Percentiles rank a stretch among this genome's conserved stretches.
Conservation (phyloP, 2,113 vertebrate species). For the Nyctereutes procyonoides region DNA sequence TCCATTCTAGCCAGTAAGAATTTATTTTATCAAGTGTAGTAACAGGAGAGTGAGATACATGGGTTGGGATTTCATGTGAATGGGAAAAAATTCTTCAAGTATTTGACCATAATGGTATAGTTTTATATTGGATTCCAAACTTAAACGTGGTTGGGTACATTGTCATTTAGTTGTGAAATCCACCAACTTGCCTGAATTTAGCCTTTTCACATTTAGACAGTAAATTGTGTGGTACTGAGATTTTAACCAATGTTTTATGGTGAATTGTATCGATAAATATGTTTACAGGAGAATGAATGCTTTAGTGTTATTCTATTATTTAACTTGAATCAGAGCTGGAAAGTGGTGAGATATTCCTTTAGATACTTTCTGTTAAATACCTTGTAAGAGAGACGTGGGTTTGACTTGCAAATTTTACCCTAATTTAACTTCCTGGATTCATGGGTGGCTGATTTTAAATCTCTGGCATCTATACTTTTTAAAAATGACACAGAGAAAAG, state of each 20-base stretch:
- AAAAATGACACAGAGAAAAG: neutral
- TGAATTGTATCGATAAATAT: neutral
- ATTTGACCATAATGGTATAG: neutral
- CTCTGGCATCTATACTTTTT: neutral
- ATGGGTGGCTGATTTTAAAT: neutral
- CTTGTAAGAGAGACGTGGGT: neutral
- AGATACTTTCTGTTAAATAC: neutral
- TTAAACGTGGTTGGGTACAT: neutral
- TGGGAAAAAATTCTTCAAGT: constrained; percentile 18
- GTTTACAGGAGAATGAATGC: neutral
- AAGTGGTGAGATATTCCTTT: neutral
- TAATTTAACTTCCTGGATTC: neutral
- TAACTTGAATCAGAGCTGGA: neutral
- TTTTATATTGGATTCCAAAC: constrained; percentile 19
- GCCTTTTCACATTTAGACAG: neutral
- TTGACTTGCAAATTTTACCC: neutral
- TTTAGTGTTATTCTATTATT: neutral
- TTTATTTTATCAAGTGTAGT: neutral
- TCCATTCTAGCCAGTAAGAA: neutral
- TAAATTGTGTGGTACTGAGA: neutral
- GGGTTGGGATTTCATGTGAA: neutral
- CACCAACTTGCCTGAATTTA: constrained; percentile 37
- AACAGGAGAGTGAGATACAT: constrained; percentile 18
- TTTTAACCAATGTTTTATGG: neutral
- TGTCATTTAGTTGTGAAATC: neutral